Evolutionary conservation across 2,113 vertebrate genomes (phyloP).

Genomic region (Theristicus caerulescens): DNA sequence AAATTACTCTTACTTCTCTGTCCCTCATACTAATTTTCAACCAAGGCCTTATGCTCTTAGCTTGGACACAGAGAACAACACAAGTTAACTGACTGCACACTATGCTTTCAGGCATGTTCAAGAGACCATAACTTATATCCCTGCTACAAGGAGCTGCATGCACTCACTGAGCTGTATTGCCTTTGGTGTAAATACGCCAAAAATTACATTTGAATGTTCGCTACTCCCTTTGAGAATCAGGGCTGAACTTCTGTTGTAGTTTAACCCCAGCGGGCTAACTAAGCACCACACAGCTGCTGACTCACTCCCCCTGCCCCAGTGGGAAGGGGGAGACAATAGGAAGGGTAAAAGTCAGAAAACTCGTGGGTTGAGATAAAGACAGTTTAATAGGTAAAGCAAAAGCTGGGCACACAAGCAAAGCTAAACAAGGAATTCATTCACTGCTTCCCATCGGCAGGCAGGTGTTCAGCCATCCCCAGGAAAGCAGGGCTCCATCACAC

Average conservation of each 20-base stretch:
- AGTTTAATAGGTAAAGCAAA: background rate
- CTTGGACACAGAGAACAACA: background rate
- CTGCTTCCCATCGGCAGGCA: background rate
- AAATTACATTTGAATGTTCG: background rate
- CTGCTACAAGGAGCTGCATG: background rate
- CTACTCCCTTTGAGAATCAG: background rate
- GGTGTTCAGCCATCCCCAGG: background rate
- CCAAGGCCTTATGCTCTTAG: background rate
- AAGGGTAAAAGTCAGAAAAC: background rate
- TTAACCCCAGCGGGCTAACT: background rate
- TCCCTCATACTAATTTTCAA: background rate
- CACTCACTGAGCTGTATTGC: background rate
- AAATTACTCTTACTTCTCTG: background rate
- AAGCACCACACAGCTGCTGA: background rate
- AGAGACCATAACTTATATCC: background rate
- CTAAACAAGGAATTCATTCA: background rate
- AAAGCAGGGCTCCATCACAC: fast-evolving
- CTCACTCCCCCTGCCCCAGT: fast-evolving
- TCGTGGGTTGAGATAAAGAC: background rate
- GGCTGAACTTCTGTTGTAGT: background rate
- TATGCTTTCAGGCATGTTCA: background rate
- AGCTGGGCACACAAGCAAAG: fast-evolving
- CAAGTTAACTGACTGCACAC: background rate
- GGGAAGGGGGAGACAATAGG: background rate
- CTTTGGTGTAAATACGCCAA: background rate